phyloP scores from a whole-genome alignment of 2,888 invertebrate genomes.

The Ashinkailepas kermadecensis region DNA sequence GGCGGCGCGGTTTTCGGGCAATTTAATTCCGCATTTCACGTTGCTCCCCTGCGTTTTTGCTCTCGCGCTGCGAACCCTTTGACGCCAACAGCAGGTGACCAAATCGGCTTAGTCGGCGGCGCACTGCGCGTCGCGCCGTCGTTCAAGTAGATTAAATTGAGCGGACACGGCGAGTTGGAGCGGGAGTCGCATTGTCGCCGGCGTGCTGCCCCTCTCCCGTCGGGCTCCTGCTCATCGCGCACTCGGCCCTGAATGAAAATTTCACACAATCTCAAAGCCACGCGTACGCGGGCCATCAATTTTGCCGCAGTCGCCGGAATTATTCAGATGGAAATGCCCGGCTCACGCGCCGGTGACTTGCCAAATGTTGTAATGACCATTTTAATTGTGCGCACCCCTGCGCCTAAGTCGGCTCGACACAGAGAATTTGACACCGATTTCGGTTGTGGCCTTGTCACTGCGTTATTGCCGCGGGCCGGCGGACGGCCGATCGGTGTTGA shows the following conservation, averaged over 20 bases:
- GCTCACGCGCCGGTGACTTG: conserved; percentile 1
- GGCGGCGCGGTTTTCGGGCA: conserved; percentile 1
- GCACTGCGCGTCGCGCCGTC: background rate
- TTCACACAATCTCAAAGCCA: conserved; percentile 20
- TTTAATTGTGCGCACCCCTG: background rate
- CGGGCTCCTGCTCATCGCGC: background rate
- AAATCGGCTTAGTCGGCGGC: background rate
- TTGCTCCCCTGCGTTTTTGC: background rate
- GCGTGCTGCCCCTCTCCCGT: background rate
- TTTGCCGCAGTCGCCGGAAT: conserved; percentile 6
- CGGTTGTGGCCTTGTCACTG: background rate
- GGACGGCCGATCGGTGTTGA: background rate
- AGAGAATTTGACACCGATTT: background rate
- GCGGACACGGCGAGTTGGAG: background rate
- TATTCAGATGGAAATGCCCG: conserved; percentile 7
- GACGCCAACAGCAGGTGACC: conserved; percentile 19
- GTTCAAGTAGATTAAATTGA: conserved; percentile 18
- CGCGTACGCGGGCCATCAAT: background rate
- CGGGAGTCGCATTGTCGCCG: background rate
- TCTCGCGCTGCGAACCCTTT: background rate
- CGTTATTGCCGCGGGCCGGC: background rate
- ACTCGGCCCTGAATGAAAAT: background rate
- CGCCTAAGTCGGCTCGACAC: background rate
- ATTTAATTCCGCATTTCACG: conserved; percentile 17
- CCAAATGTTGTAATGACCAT: conserved; percentile 10